Evolutionary conservation across 2,888 invertebrate species (phyloP).

Genomic region (Chrysodeixis includens): DNA sequence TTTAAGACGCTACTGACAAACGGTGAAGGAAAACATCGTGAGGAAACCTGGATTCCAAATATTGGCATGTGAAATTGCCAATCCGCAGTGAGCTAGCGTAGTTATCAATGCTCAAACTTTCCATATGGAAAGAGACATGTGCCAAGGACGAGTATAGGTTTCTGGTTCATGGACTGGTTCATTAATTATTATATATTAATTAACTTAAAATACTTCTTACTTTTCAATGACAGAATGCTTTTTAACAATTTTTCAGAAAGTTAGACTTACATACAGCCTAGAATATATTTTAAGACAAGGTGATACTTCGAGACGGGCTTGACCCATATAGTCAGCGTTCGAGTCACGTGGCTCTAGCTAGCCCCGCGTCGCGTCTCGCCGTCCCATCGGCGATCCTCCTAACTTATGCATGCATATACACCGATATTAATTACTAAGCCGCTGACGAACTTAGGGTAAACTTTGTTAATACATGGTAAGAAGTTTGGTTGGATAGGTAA

Average conservation of each 20-base stretch:
- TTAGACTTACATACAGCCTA: neutral
- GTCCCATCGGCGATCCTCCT: slow-evolving; percentile 14
- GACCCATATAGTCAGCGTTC: slow-evolving; percentile 12
- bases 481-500: neutral
- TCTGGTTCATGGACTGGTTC: too few species aligned
- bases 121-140: too few species aligned
- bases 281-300: slow-evolving; percentile 8
- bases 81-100: too few species aligned
- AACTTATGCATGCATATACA: slow-evolving; percentile 32
- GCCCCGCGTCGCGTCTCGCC: neutral
- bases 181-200: too few species aligned
- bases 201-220: too few species aligned
- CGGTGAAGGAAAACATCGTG: too few species aligned
- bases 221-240: too few species aligned
- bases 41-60: too few species aligned
- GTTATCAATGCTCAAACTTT: too few species aligned
- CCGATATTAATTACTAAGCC: slow-evolving; percentile 11
- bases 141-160: too few species aligned
- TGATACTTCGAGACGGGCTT: slow-evolving; percentile 11
- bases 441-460: neutral
- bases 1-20: too few species aligned
- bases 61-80: too few species aligned
- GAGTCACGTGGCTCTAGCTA: slow-evolving; percentile 33
- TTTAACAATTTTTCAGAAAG: neutral
- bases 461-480: neutral